Base-by-base conservation (phyloP, 2,797 vertebrate species). In the Sardinella longiceps region DNA sequence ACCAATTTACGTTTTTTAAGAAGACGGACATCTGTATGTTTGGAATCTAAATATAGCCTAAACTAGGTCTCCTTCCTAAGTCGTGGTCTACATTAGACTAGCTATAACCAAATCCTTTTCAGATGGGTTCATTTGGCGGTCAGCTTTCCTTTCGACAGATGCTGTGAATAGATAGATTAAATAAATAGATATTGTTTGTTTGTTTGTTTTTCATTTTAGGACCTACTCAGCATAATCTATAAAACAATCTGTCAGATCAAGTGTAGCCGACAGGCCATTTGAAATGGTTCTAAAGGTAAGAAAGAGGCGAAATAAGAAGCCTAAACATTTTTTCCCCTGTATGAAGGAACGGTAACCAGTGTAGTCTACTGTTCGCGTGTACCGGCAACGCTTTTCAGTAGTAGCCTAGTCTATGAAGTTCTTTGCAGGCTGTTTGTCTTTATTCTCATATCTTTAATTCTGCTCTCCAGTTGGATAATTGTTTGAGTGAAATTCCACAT, bases 71-170 rank as follows among this genome's bases (percentile, higher is more conserved):
- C 66, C 70, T 39, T 74, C 66, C 33, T 20, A 74, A 33, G 33
- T 39, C 70, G 70, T 43, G 70, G 37, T 77, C 70, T 77, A 43
- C 70, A 77, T 77, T 43, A 39, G 70, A 43, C 37, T 77, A 7
- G 28, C 30, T 77, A 25, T 74, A 50, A 66, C 45, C 51, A 85
- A 84, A 82, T 51, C 45, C 46, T 28, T 82, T 82, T 25, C 39
- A 37, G 15, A 45, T 43, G 60, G 77, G 85, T 85, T 88, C 85
- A 86, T 66, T 50, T 50, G 66, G 82, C 74, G 70, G 84, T 84
- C 84, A 74, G 18, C 70, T 81, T 37, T 18, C 63, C 77, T 85
- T 81, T 39, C 28, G 37, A 45, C 82, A 85, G 80, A 87, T 85
- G 80, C 48, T 80, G 60, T 28, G 30, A 70, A 20, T 33, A 9